Conservation (phyloP, 2,888 invertebrate genomes). For the Stegana nigrithorax region DNA sequence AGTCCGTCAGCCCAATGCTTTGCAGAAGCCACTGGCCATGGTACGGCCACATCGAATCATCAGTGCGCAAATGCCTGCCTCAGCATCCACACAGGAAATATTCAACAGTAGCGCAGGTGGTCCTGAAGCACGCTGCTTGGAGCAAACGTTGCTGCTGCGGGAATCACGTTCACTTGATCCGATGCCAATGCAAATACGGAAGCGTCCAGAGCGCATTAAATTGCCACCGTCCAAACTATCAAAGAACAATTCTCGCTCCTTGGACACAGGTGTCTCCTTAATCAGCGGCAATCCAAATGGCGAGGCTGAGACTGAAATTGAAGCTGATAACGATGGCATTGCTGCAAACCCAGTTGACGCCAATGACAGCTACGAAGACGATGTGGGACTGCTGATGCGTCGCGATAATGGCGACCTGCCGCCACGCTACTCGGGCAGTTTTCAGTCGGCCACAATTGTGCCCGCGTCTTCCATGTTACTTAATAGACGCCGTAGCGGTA, state of each 20-base stretch:
- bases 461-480: conserved; percentile 40
- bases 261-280: conserved; percentile 62
- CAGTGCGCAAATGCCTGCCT: conserved; percentile 50
- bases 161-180: conserved; percentile 77
- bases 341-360: conserved; percentile 44
- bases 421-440: conserved; percentile 44
- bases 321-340: conserved; percentile 39
- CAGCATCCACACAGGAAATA: conserved; percentile 51
- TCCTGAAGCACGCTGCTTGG: conserved; percentile 33
- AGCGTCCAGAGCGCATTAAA: conserved; percentile 56
- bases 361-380: conserved; percentile 57
- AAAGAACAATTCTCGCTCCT: conserved; percentile 66
- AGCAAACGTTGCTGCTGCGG: conserved; percentile 65
- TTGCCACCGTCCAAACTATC: conserved; percentile 62
- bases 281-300: conserved; percentile 58
- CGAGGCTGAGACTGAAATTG: conserved; percentile 24
- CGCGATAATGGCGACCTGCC: conserved; percentile 59
- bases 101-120: conserved; percentile 28
- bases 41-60: conserved; percentile 70
- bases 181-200: conserved; percentile 69
- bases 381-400: conserved; percentile 57
- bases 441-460: conserved; percentile 43
- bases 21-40: conserved; percentile 66
- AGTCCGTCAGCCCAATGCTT: conserved; percentile 50
- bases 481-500: conserved; percentile 48